These are phyloP conservation scores for Diplosoma virens DNA, from an alignment of 23 tunicate species.

Conservation along the genomic window DNA sequence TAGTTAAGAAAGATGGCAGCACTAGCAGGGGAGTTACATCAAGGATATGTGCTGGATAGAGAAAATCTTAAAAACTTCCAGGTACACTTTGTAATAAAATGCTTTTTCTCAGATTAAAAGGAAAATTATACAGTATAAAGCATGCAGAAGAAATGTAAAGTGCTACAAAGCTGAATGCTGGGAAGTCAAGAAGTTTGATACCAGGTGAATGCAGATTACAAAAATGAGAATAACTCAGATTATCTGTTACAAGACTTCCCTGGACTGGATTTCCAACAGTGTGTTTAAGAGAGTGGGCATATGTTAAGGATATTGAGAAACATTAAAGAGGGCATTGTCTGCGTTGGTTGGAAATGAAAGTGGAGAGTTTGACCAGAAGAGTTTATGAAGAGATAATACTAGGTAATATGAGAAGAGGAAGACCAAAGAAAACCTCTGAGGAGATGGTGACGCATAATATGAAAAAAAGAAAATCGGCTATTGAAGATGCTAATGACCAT, in stretches of 20 bases:
- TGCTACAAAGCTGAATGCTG: background rate
- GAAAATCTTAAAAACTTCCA: background rate
- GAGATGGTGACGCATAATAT: background rate
- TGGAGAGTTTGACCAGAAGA: background rate
- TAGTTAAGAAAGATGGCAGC: background rate
- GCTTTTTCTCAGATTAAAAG: background rate
- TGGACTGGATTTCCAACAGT: background rate
- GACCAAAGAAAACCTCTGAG: background rate
- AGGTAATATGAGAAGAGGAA: background rate
- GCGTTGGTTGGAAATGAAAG: background rate
- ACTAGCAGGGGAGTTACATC: background rate
- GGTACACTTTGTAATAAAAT: background rate
- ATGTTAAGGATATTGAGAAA: background rate
- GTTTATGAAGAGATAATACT: background rate
- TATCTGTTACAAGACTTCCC: background rate
- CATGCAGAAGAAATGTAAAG: background rate
- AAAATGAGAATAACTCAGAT: background rate
- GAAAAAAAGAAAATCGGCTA: background rate
- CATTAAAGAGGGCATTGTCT: background rate
- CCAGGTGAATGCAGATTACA: too few species aligned
- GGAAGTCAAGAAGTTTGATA: background rate
- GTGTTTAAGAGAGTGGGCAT: background rate
- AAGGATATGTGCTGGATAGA: background rate
- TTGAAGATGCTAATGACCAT: background rate
- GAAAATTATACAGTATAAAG: background rate